phyloP scores from a whole-genome alignment of 2,113 vertebrate species.

The Leptodactylus fuscus region DNA sequence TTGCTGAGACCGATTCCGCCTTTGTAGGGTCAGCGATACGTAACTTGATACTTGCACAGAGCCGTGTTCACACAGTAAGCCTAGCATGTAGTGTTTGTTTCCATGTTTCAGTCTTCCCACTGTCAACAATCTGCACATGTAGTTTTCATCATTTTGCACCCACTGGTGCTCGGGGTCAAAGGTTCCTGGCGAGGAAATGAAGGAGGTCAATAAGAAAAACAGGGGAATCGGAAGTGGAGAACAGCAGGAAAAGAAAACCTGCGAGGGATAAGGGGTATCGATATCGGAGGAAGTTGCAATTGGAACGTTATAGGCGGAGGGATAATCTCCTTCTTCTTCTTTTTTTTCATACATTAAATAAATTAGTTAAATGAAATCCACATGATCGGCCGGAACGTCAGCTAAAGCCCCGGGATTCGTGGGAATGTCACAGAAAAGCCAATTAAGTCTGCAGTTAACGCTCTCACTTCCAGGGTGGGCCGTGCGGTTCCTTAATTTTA shows the following conservation, averaged over 20 bases:
- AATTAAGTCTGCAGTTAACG: slow-evolving; percentile 47
- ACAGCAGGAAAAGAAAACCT: slow-evolving; percentile 53
- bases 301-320: not conserved
- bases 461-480: slow-evolving; percentile 54
- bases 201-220: slow-evolving; percentile 55
- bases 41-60: slow-evolving; percentile 17
- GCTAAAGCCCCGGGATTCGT: slow-evolving; percentile 59
- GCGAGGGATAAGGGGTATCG: slow-evolving; percentile 40
- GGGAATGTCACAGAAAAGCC: slow-evolving; percentile 27
- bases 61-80: slow-evolving; percentile 18
- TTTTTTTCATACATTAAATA: slow-evolving; percentile 63
- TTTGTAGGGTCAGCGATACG: slow-evolving; percentile 1
- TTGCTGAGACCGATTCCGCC: not conserved
- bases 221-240: slow-evolving; percentile 15
- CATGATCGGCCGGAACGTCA: not conserved
- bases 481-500: slow-evolving; percentile 62
- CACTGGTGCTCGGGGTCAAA: not conserved
- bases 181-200: slow-evolving; percentile 36
- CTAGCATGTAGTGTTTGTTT: not conserved
- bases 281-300: not conserved
- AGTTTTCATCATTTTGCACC: slow-evolving; percentile 40
- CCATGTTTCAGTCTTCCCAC: slow-evolving; percentile 7
- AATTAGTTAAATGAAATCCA: slow-evolving; percentile 62
- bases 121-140: slow-evolving; percentile 43
- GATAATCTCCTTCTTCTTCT: slow-evolving; percentile 40